Conservation (phyloP, 2,797 vertebrate genomes). For the Rhinoraja longicauda region DNA sequence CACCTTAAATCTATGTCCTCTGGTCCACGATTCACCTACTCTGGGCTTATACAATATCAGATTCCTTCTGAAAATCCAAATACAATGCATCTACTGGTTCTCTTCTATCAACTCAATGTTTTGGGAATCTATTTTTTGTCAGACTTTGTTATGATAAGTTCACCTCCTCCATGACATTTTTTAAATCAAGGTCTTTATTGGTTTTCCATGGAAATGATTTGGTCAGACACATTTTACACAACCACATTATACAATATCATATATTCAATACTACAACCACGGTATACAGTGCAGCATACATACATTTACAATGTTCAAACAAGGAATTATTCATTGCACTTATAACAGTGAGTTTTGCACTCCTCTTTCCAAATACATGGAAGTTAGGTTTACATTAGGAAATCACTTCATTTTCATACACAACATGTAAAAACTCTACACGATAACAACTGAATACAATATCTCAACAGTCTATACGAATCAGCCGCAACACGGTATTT, state of each 20-base stretch:
- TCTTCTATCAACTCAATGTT: too few relatives aligned
- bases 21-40: too few relatives aligned
- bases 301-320: slow-evolving; percentile 38
- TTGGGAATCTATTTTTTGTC: not conserved
- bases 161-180: not conserved
- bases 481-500: slow-evolving; percentile 66
- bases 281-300: slow-evolving; percentile 36
- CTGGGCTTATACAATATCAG: too few relatives aligned
- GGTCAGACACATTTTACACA: slow-evolving; percentile 36
- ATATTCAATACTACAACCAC: slow-evolving; percentile 35
- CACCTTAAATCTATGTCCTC: too few relatives aligned
- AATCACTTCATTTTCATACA: slow-evolving; percentile 61
- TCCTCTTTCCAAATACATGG: slow-evolving; percentile 46
- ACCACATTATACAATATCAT: slow-evolving; percentile 34
- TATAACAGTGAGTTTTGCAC: slow-evolving; percentile 36
- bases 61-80: too few relatives aligned
- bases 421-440: slow-evolving; percentile 64
- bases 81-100: too few relatives aligned
- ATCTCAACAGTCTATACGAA: slow-evolving; percentile 71
- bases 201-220: slow-evolving; percentile 37
- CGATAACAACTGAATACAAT: slow-evolving; percentile 44
- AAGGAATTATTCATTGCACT: slow-evolving; percentile 37
- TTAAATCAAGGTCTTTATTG: slow-evolving; percentile 38
- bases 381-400: slow-evolving; percentile 57
- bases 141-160: not conserved